These are phyloP conservation scores for Diploptera punctata DNA, from an alignment of 2,888 invertebrate species.

Conservation along the genomic window DNA sequence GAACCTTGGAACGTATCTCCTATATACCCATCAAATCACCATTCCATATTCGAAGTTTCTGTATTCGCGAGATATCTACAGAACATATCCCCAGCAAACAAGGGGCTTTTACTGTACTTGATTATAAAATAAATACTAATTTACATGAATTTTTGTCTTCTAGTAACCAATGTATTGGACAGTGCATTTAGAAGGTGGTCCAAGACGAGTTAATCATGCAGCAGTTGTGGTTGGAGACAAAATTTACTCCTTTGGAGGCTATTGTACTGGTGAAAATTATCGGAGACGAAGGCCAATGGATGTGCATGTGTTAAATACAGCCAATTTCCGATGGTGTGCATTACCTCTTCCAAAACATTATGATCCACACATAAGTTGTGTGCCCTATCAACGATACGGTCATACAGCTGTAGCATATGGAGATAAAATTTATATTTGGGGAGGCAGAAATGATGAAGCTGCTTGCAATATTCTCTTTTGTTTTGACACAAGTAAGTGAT, in stretches of 20 bases:
- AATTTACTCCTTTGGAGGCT: slow-evolving; percentile 92
- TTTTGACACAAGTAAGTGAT: slow-evolving; percentile 72
- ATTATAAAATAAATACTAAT: not conserved
- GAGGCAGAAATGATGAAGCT: slow-evolving; percentile 86
- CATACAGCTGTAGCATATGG: slow-evolving; percentile 87
- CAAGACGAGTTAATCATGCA: slow-evolving; percentile 91
- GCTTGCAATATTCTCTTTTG: slow-evolving; percentile 83
- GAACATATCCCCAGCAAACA: too few species aligned
- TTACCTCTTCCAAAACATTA: slow-evolving; percentile 56
- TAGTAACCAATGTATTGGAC: slow-evolving; percentile 76
- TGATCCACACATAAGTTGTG: slow-evolving; percentile 58
- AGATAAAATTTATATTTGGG: slow-evolving; percentile 86
- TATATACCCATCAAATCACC: too few species aligned
- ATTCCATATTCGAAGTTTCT: too few species aligned
- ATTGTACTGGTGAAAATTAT: slow-evolving; percentile 85
- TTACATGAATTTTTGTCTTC: not conserved
- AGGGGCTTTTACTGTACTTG: too few species aligned
- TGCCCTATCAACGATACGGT: slow-evolving; percentile 88
- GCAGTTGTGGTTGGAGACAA: slow-evolving; percentile 79
- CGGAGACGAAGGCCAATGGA: slow-evolving; percentile 80
- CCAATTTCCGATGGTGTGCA: slow-evolving; percentile 57
- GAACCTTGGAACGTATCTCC: too few species aligned
- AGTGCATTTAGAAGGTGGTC: slow-evolving; percentile 87
- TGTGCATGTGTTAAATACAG: slow-evolving; percentile 82
- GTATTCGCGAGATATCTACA: too few species aligned